Evolutionary conservation across 1,140 invertebrate species (phyloP), one percentile per base, ranked within the genome.

Genomic region (Mercenaria mercenaria): DNA sequence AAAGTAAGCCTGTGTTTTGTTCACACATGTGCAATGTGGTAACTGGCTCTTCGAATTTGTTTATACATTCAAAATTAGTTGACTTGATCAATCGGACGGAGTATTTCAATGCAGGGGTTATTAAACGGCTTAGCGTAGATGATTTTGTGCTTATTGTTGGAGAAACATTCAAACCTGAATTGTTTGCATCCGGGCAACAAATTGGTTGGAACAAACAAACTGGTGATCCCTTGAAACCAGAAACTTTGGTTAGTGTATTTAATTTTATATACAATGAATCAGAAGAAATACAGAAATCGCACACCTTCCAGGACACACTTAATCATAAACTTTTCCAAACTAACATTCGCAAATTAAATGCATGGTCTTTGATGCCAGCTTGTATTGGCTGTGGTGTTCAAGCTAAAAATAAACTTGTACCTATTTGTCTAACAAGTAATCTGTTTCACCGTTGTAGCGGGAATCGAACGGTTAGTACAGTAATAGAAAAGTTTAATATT

Each of bases 351-450:
- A 10, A 32, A 20, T 41, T 85, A 8, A 39, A 56, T 47, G 34
- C 52, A 3, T 85, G 82, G 82, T 20, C 64, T 10, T 43, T 85
- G 13, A 29, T 85, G 13, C 82, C 82, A 74, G 29, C 47, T 37
- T n/a, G 43, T 11, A 23, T 0, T 39, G 56, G 6, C 0, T n/a
- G 0, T 37, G 41, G 26, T 1, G 20, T 10, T 64, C n/a, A 74
- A 39, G 37, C 18, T 50, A 72, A 20, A 8, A n/a, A 39, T 41
- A 20, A 82, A n/a, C 52, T 82, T 15, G 39, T 39, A 23, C 80
- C 80, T n/a, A 61, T 82, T 64, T 3, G 23, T 10, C 23, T 39
- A 26, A 32, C 34, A 18, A 29, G 41, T 41, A 20, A 29, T 18
- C 1, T 82, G 1, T 29, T 61, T 41, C 13, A 82, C 29, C 18